phyloP scores from a whole-genome alignment of 1,140 invertebrate genomes.

The Dolichoris vasculosae region DNA sequence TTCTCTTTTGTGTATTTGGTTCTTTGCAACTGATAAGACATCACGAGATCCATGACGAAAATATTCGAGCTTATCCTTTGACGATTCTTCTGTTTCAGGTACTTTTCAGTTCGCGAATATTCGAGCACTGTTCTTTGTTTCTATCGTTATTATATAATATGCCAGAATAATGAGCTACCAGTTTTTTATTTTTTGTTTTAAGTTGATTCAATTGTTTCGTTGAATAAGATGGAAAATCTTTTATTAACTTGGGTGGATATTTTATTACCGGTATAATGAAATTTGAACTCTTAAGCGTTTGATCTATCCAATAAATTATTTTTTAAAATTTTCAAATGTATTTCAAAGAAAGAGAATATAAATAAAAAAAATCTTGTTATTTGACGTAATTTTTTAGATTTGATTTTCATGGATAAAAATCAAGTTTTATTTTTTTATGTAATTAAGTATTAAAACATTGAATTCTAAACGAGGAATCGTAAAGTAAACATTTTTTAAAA shows the following conservation, averaged over 20 bases:
- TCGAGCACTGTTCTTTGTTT: not conserved
- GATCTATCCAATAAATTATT: too few species aligned
- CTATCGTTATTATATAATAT: not conserved
- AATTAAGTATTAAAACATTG: not conserved
- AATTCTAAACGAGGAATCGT: not conserved
- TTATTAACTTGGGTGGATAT: too few species aligned
- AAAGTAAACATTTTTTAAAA: not conserved
- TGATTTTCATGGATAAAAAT: not conserved
- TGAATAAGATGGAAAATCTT: too few species aligned
- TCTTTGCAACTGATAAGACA: slow-evolving; percentile 34
- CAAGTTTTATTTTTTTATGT: not conserved
- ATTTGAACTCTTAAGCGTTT: too few species aligned
- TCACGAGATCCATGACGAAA: slow-evolving; percentile 49
- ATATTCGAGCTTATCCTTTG: slow-evolving; percentile 3
- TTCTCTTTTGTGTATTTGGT: slow-evolving; percentile 6
- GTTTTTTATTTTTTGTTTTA: not conserved
- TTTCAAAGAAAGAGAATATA: too few species aligned
- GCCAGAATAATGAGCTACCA: not conserved
- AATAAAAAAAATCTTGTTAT: too few species aligned
- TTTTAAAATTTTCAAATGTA: too few species aligned
- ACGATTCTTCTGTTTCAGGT: not conserved
- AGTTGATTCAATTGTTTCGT: not conserved
- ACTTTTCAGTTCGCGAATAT: not conserved
- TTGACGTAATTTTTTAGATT: not conserved
- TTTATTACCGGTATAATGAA: too few species aligned